These are phyloP conservation scores for Neogale vison DNA, from an alignment of 2,113 vertebrate genomes.

Conservation along the genomic window DNA sequence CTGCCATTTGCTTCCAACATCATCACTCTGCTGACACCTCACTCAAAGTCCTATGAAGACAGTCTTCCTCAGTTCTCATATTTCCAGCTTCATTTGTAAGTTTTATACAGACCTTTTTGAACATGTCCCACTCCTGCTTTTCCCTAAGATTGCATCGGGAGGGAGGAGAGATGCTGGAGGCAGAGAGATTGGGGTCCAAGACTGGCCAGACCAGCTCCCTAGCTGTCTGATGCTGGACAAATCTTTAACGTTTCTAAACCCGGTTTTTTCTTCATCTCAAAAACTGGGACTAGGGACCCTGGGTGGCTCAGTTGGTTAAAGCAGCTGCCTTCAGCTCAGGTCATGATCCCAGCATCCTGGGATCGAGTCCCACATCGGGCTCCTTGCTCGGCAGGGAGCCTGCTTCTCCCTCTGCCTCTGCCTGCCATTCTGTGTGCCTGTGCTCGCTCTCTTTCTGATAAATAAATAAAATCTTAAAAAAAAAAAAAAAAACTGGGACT, in stretches of 20 bases:
- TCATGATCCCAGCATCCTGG: too few species aligned
- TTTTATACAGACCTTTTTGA: not conserved
- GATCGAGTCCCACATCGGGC: too few species aligned
- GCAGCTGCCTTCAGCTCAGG: too few species aligned
- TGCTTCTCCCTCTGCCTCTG: too few species aligned
- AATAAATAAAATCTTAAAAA: too few species aligned
- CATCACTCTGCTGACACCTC: not conserved
- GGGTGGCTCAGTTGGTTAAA: too few species aligned
- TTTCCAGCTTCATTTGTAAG: not conserved
- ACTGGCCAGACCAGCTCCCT: not conserved
- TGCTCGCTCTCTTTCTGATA: too few species aligned
- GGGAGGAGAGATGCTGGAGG: rapidly evolving
- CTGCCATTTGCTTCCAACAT: not conserved
- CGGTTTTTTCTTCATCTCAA: not conserved
- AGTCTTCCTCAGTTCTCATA: not conserved
- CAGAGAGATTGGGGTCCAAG: not conserved
- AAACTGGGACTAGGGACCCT: not conserved
- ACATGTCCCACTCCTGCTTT: not conserved
- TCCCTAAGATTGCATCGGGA: not conserved
- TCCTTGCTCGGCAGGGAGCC: too few species aligned
- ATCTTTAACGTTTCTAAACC: not conserved
- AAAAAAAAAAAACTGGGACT: not conserved
- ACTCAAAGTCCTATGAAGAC: not conserved
- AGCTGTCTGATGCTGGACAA: not conserved
- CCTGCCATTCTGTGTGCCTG: too few species aligned